These are phyloP conservation scores for Coenonympha arcania DNA, from an alignment of 2,888 invertebrate genomes.

Conservation along the genomic window DNA sequence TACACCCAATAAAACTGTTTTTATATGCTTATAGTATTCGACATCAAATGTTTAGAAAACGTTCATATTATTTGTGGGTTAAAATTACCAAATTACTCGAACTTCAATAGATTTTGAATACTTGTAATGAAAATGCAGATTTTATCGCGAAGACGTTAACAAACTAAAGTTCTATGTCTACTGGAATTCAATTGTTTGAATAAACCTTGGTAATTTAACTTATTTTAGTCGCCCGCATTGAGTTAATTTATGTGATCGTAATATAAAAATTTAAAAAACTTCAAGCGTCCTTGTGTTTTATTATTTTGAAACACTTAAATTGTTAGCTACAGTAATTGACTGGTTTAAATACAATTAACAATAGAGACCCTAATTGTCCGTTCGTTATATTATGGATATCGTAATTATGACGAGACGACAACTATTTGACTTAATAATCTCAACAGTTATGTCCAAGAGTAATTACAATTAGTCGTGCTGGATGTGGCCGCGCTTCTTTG, in stretches of 20 bases:
- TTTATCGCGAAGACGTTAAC: too few relatives aligned
- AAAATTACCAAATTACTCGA: too few relatives aligned
- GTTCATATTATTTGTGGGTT: too few relatives aligned
- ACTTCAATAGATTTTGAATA: too few relatives aligned
- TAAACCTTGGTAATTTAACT: too few relatives aligned
- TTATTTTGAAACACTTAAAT: not conserved
- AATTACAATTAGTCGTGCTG: constrained; percentile 30
- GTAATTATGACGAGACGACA: constrained; percentile 9
- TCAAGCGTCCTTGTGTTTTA: not conserved
- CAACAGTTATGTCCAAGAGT: constrained; percentile 19
- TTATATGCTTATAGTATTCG: too few relatives aligned
- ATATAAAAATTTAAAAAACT: constrained; percentile 6
- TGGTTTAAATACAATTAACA: not conserved
- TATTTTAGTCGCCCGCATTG: constrained; percentile 55
- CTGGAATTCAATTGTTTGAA: too few relatives aligned
- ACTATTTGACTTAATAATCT: constrained; percentile 10
- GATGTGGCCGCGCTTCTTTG: constrained; percentile 31
- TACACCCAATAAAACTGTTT: too few relatives aligned
- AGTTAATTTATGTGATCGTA: constrained; percentile 35
- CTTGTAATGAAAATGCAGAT: too few relatives aligned
- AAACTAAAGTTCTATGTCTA: constrained; percentile 9
- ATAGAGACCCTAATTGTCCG: not conserved
- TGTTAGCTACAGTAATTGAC: not conserved
- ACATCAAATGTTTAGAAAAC: too few relatives aligned
- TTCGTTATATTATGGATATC: constrained; percentile 9